Base-by-base conservation (phyloP, 2,797 vertebrate species). In the Echeneis naucrates region DNA sequence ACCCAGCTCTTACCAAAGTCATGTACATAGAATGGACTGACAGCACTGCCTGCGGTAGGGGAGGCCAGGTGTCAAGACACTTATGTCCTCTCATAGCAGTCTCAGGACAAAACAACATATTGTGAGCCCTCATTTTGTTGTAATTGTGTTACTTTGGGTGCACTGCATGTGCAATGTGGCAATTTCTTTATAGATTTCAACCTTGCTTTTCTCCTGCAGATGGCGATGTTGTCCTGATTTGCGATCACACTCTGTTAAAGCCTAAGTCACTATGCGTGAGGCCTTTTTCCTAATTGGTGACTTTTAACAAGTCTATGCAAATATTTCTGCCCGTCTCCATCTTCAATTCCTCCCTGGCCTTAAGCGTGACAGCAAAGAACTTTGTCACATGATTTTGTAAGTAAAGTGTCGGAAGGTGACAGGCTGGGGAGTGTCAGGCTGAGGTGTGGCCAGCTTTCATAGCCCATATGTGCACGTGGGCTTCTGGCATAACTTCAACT, bases 181-280 rank as follows among this genome's bases (percentile, higher is more conserved):
- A 69, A 37, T 19, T 45, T 52, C 8, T 19, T 13, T 33, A 23
- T 58, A 14, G 16, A 32, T 40, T 51, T 37, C 24, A 54, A 23
- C 71, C 19, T 53, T 35, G 19, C 48, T 37, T 40, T 53, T 60
- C 4, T 72, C 93, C 94, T 94, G 90, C 82, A 95, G 94, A 94
- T 94, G 94, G 94, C 87, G 91, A 73, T 89, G 86, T 94, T 93
- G 90, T 78, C 74, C 83, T 91, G 78, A 86, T 76, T 76, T 89
- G 72, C 77, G 53, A 54, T 24, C 1, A 24, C 23, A 57, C 54
- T 54, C 53, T 64, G 58, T 65, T 64, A 44, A 33, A 62, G 56
- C 56, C 52, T 1, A 52, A 67, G 48, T 47, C 24, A 9, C 70
- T 0, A 68, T 82, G 87, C 88, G 85, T 90, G 84, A 88, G 87